A percentile compares a stretch with the other conserved stretches of the same genome.
These are phyloP conservation scores for Brachionus rubens DNA, from an alignment of 1,140 invertebrate species.

Conservation along the genomic window DNA sequence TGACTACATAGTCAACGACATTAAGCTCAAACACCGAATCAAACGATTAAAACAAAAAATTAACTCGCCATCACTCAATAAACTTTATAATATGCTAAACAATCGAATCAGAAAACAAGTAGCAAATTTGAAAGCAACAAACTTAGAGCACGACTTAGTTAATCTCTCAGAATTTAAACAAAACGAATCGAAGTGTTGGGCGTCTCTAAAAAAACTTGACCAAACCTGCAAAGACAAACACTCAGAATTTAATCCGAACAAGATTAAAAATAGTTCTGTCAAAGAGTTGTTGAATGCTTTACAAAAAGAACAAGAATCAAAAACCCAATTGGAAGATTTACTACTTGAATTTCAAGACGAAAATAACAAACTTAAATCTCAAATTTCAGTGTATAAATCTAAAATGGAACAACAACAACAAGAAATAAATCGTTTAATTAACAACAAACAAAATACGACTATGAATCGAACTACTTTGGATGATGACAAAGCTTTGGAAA, in stretches of 20 bases:
- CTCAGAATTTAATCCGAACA: neutral
- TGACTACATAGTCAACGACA: neutral
- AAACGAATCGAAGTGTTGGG: too few relatives aligned
- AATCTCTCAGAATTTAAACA: too few relatives aligned
- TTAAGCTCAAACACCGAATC: neutral
- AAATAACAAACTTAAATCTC: slow-evolving; percentile 48
- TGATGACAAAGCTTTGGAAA: slow-evolving; percentile 55
- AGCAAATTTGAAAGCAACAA: too few relatives aligned
- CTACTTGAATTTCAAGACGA: slow-evolving; percentile 14
- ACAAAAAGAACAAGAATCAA: slow-evolving; percentile 34
- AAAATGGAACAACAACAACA: slow-evolving; percentile 49
- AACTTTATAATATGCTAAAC: too few relatives aligned
- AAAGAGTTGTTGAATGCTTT: slow-evolving; percentile 6
- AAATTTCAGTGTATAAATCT: slow-evolving; percentile 52
- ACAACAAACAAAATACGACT: slow-evolving; percentile 3
- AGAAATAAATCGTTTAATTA: neutral
- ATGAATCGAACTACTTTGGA: slow-evolving; percentile 49
- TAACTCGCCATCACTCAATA: neutral
- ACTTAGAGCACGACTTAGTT: too few relatives aligned
- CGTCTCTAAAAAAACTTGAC: neutral
- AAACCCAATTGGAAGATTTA: slow-evolving; percentile 22
- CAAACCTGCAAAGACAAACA: neutral
- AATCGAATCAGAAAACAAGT: too few relatives aligned
- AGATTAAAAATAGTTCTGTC: slow-evolving; percentile 11
- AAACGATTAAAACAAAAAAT: slow-evolving; percentile 12